Evolutionary conservation across 2,113 vertebrate genomes (phyloP).

Genomic region (Rhinichthys klamathensis): DNA sequence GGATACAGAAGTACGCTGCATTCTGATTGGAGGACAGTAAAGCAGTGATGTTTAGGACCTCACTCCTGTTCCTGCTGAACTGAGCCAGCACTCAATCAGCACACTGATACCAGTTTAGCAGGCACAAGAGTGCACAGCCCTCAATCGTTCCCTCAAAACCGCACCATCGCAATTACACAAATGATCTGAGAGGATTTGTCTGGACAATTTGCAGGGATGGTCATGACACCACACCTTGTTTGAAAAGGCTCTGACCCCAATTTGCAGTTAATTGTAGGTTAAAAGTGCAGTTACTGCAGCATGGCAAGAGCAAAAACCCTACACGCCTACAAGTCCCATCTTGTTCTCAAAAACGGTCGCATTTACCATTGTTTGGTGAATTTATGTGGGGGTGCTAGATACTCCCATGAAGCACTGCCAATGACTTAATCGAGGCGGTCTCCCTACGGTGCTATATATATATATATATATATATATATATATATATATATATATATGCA

Average conservation of each 20-base stretch:
- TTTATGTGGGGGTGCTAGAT: too few relatives aligned
- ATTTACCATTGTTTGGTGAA: not conserved
- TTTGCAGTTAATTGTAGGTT: not conserved
- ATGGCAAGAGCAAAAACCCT: not conserved
- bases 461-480: too few relatives aligned
- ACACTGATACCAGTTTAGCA: constrained; percentile 87
- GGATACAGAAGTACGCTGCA: not conserved
- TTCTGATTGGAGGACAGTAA: constrained; percentile 37
- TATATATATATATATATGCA: too few relatives aligned
- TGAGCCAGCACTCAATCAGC: constrained; percentile 80
- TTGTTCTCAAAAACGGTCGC: not conserved
- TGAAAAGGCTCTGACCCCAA: constrained; percentile 5
- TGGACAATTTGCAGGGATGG: not conserved
- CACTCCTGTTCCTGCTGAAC: constrained; percentile 87
- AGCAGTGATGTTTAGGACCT: constrained; percentile 59
- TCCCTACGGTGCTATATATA: too few relatives aligned
- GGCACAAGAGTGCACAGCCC: constrained; percentile 80
- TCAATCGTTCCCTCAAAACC: not conserved
- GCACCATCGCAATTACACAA: not conserved
- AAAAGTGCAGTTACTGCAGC: not conserved
- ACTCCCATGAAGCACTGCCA: too few relatives aligned
- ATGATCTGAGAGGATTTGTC: not conserved
- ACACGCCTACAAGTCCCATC: not conserved
- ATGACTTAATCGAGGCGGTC: too few relatives aligned
- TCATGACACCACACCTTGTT: not conserved